Evolutionary conservation across 1,140 invertebrate species (phyloP).

Genomic region (Drosophila elegans): DNA sequence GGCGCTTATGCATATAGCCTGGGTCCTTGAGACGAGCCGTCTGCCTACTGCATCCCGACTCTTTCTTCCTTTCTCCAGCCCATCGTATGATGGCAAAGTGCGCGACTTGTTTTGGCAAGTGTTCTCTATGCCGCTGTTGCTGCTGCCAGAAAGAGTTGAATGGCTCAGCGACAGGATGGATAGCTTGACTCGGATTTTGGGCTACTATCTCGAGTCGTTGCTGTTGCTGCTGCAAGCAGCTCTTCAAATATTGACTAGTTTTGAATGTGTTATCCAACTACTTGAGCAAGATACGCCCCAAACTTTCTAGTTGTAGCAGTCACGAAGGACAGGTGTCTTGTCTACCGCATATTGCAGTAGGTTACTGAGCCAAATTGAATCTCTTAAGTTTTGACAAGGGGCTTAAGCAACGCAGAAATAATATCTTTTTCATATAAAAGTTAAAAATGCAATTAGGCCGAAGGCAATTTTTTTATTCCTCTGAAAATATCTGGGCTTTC

Average conservation of each 20-base stretch:
- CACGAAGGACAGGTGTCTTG: neutral
- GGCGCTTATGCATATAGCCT: slow-evolving; percentile 29
- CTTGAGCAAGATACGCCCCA: slow-evolving; percentile 9
- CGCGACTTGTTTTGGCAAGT: slow-evolving; percentile 75
- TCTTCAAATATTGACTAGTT: slow-evolving; percentile 43
- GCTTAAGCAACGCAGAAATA: no score
- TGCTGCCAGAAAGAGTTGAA: slow-evolving; percentile 45
- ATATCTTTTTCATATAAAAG: no score
- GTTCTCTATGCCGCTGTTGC: slow-evolving; percentile 28
- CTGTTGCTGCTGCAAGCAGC: slow-evolving; percentile 15
- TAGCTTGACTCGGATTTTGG: slow-evolving; percentile 56
- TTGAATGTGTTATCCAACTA: slow-evolving; percentile 23
- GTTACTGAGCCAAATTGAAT: no score
- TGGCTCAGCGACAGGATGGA: slow-evolving; percentile 36
- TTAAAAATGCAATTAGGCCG: no score
- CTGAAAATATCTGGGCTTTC: no score
- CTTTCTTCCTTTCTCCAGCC: neutral
- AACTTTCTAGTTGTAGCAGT: slow-evolving; percentile 4
- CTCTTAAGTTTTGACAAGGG: no score
- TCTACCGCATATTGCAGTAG: neutral
- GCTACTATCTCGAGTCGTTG: slow-evolving; percentile 27
- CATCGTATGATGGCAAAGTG: slow-evolving; percentile 43
- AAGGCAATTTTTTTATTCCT: no score
- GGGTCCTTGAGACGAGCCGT: slow-evolving; percentile 56
- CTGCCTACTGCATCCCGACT: slow-evolving; percentile 19